These are phyloP conservation scores for Hipparchia semele DNA, from an alignment of 2,888 invertebrate genomes.

Conservation along the genomic window DNA sequence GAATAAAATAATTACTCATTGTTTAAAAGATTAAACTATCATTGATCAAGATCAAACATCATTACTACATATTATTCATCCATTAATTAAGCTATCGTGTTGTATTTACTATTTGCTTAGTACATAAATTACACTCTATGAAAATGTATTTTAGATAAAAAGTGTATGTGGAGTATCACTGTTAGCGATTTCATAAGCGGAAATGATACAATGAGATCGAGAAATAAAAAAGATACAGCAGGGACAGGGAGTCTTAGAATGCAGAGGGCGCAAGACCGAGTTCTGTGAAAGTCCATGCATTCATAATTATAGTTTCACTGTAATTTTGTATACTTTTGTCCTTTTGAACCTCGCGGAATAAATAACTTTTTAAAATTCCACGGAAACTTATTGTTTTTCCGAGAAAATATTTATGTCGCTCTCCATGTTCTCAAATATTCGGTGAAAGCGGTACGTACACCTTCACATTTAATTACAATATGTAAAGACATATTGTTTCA, in stretches of 20 bases:
- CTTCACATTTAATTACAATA: background rate
- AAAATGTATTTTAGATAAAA: conserved; percentile 6
- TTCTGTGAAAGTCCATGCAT: too few relatives aligned
- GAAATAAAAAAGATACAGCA: too few relatives aligned
- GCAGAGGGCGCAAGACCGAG: too few relatives aligned
- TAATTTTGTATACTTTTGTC: too few relatives aligned
- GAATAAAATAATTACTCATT: background rate
- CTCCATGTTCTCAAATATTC: too few relatives aligned
- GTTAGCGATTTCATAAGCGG: conserved; percentile 7
- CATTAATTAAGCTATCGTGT: background rate
- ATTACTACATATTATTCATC: background rate
- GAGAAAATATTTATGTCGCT: too few relatives aligned
- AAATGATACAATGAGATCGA: background rate
- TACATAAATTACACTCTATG: background rate
- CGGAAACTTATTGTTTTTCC: too few relatives aligned
- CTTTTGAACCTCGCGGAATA: too few relatives aligned
- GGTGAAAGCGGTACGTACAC: background rate
- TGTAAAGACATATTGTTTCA: background rate
- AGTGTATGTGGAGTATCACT: background rate
- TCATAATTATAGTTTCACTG: too few relatives aligned
- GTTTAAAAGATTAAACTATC: background rate
- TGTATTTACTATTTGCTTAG: background rate
- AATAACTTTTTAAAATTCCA: too few relatives aligned
- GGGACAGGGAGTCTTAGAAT: too few relatives aligned
- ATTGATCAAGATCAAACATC: background rate